These are phyloP conservation scores for Latrodectus elegans DNA, from an alignment of 2,888 invertebrate genomes.

Conservation along the genomic window DNA sequence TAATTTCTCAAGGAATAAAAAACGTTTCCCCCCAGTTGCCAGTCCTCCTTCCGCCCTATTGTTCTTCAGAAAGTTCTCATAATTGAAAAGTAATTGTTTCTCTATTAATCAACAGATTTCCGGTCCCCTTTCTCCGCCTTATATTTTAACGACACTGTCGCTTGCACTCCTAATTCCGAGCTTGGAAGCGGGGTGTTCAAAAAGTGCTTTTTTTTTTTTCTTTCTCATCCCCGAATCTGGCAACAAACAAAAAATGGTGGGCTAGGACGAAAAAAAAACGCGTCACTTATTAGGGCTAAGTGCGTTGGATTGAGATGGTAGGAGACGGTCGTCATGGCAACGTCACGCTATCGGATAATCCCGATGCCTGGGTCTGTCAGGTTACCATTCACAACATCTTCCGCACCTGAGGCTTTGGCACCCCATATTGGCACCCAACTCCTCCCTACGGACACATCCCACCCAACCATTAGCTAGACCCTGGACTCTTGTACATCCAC, in stretches of 20 bases:
- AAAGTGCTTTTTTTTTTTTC: constrained; percentile 10
- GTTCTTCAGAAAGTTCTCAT: no score
- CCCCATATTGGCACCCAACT: constrained; percentile 38
- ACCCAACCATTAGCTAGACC: constrained; percentile 22
- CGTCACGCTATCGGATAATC: constrained; percentile 67
- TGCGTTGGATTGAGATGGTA: constrained; percentile 53
- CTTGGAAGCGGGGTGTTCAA: neutral
- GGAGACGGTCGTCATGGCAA: constrained; percentile 50
- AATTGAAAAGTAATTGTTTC: no score
- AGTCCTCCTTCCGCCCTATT: no score
- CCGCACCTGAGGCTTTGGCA: constrained; percentile 60
- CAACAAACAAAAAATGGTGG: constrained; percentile 11
- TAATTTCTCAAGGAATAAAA: no score
- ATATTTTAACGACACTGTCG: constrained; percentile 15
- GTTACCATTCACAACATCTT: constrained; percentile 57
- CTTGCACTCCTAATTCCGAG: constrained; percentile 6
- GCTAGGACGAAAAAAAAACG: neutral
- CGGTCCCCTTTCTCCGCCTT: constrained; percentile 17
- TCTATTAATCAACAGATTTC: neutral
- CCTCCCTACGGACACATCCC: neutral
- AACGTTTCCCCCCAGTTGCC: no score
- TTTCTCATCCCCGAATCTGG: constrained; percentile 7
- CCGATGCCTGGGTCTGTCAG: constrained; percentile 43
- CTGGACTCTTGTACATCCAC: neutral
- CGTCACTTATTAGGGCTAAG: constrained; percentile 65